Evolutionary conservation across 2,113 vertebrate species (phyloP).

Genomic region (Pluvialis apricaria): DNA sequence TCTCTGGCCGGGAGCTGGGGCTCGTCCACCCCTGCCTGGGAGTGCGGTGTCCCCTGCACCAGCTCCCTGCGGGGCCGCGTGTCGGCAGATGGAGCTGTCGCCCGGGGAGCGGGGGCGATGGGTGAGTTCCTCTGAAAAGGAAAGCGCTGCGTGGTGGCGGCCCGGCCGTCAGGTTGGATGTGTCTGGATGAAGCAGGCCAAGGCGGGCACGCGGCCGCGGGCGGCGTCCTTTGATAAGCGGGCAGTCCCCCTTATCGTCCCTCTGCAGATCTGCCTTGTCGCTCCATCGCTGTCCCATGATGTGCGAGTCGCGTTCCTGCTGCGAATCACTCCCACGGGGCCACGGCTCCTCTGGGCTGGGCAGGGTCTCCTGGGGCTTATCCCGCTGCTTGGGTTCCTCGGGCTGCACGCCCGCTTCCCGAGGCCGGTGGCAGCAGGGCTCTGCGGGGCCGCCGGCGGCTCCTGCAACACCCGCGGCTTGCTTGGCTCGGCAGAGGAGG

Average conservation of each 20-base stretch:
- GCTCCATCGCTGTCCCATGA: accelerated
- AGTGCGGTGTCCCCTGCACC: neutral
- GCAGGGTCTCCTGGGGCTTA: neutral
- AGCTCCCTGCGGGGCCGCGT: accelerated
- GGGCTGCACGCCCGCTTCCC: neutral
- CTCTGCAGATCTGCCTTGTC: neutral
- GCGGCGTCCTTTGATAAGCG: neutral
- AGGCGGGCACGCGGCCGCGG: accelerated
- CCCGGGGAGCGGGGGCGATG: accelerated
- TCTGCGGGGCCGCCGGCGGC: neutral
- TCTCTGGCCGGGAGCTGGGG: neutral
- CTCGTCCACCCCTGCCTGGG: neutral
- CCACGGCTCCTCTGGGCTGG: accelerated
- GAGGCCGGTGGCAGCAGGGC: neutral
- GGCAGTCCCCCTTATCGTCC: accelerated
- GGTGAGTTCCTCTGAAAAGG: neutral
- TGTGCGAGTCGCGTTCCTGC: accelerated
- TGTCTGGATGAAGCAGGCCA: accelerated
- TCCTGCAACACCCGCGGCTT: accelerated
- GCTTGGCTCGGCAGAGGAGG: accelerated
- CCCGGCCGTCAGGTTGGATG: accelerated
- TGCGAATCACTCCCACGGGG: accelerated
- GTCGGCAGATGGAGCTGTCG: neutral
- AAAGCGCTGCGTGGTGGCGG: accelerated
- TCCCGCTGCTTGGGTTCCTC: accelerated